These are phyloP conservation scores for Athene noctua DNA, from an alignment of 2,113 vertebrate species.

Conservation along the genomic window DNA sequence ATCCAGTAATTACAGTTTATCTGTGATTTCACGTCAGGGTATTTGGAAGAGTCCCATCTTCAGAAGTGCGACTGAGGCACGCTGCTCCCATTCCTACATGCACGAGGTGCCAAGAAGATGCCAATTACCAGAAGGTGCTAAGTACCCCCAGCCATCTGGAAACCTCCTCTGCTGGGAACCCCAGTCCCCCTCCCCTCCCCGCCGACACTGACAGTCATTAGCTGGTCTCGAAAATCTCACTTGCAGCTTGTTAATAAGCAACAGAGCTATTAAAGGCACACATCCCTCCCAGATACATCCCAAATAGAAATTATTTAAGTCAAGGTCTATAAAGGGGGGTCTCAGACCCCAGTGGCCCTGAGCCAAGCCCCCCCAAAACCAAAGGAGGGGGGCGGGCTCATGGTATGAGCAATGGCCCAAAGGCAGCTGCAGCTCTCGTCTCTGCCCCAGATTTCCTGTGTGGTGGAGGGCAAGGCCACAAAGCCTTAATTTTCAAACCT, in stretches of 20 bases:
- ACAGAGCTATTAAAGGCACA: fast-evolving
- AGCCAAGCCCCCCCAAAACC: neutral
- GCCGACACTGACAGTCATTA: fast-evolving
- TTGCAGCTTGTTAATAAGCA: neutral
- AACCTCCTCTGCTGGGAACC: neutral
- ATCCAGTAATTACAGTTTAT: fast-evolving
- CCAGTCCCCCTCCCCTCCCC: neutral
- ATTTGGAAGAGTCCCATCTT: neutral
- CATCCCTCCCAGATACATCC: neutral
- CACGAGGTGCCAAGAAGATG: neutral
- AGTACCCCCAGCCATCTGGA: neutral
- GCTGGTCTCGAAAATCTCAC: neutral
- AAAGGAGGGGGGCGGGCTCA: neutral
- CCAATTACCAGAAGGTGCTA: neutral
- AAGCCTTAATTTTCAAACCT: neutral
- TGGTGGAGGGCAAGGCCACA: fast-evolving
- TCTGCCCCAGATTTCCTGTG: neutral
- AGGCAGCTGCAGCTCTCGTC: neutral
- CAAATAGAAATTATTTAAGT: fast-evolving
- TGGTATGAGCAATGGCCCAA: neutral
- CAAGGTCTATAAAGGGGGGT: fast-evolving
- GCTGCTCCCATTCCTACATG: fast-evolving
- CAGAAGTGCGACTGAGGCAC: fast-evolving
- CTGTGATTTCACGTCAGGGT: fast-evolving
- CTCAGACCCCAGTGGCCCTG: neutral